Conservation (phyloP, 2,113 vertebrate genomes). For the Cryptotis parvus region DNA sequence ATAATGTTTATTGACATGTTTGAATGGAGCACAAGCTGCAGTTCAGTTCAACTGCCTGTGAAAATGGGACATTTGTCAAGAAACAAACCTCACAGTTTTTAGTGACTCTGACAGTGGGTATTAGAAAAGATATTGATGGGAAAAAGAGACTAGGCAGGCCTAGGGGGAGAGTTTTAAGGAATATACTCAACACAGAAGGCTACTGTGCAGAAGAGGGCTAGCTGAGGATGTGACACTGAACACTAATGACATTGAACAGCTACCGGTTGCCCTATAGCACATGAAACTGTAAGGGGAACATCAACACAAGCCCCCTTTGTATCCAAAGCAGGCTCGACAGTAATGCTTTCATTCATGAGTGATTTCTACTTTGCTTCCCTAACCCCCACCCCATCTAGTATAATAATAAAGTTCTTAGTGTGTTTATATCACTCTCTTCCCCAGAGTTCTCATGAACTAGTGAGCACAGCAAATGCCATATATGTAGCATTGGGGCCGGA, state of each 20-base stretch:
- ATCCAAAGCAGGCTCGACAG: not conserved
- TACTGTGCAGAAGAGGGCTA: constrained; percentile 28
- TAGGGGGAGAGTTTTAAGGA: constrained; percentile 53
- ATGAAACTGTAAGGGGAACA: constrained; percentile 40
- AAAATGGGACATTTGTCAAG: constrained; percentile 91
- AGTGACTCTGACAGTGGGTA: constrained; percentile 81
- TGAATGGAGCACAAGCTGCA: constrained; percentile 89
- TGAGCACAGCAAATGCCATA: not conserved
- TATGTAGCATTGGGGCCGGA: too few species aligned
- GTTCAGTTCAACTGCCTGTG: constrained; percentile 90
- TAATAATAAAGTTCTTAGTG: constrained; percentile 44
- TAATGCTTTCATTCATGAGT: constrained; percentile 14
- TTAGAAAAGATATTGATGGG: constrained; percentile 79
- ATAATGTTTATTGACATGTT: constrained; percentile 92
- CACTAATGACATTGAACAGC: constrained; percentile 75
- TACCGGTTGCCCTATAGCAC: constrained; percentile 59
- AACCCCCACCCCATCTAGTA: not conserved
- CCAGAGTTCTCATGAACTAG: constrained; percentile 5
- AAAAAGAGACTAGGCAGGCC: constrained; percentile 56
- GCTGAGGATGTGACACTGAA: constrained; percentile 62
- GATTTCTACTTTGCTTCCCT: constrained; percentile 9
- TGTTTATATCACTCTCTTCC: constrained; percentile 40
- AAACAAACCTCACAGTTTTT: constrained; percentile 86
- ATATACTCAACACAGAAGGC: constrained; percentile 65
- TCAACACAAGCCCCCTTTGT: constrained; percentile 55